A percentile compares a stretch with the other conserved stretches of the same genome.
phyloP scores from a whole-genome alignment of 23 tunicate species.

The Ciona savignyi region DNA sequence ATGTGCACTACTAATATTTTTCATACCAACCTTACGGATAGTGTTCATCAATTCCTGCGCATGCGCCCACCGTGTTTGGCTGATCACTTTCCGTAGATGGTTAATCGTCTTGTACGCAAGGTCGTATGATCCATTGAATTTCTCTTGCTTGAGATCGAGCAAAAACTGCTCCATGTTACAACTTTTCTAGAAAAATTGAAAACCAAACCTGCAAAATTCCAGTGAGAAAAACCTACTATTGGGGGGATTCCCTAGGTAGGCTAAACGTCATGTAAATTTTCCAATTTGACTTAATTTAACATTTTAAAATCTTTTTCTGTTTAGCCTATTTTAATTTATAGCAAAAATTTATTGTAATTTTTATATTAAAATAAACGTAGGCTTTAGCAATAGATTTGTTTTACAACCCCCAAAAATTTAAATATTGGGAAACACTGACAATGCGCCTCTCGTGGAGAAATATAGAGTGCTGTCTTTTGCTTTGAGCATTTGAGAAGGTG shows the following conservation, averaged over 20 bases:
- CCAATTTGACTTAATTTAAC: too few relatives aligned
- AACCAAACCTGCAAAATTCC: not conserved
- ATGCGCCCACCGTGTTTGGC: conserved; percentile 44
- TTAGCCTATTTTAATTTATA: too few relatives aligned
- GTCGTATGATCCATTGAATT: conserved; percentile 69
- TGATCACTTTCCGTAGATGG: conserved; percentile 62
- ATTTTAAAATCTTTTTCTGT: too few relatives aligned
- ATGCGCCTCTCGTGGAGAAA: not conserved
- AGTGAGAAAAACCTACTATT: not conserved
- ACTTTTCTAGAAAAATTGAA: too few relatives aligned
- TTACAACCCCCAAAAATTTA: too few relatives aligned
- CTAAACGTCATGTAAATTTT: too few relatives aligned
- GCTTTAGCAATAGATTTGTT: too few relatives aligned
- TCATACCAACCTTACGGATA: conserved; percentile 27
- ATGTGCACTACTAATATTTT: too few relatives aligned
- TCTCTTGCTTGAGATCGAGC: conserved; percentile 74
- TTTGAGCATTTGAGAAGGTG: conserved; percentile 32
- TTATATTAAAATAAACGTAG: too few relatives aligned
- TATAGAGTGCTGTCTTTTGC: conserved; percentile 2
- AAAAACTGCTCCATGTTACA: conserved; percentile 68
- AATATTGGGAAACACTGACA: not conserved
- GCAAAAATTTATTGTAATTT: too few relatives aligned
- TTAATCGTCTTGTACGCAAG: conserved; percentile 76
- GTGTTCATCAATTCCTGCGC: conserved; percentile 64
- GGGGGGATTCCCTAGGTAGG: not conserved